phyloP scores from a whole-genome alignment of 2,888 invertebrate species.

The Gryllus longicercus region DNA sequence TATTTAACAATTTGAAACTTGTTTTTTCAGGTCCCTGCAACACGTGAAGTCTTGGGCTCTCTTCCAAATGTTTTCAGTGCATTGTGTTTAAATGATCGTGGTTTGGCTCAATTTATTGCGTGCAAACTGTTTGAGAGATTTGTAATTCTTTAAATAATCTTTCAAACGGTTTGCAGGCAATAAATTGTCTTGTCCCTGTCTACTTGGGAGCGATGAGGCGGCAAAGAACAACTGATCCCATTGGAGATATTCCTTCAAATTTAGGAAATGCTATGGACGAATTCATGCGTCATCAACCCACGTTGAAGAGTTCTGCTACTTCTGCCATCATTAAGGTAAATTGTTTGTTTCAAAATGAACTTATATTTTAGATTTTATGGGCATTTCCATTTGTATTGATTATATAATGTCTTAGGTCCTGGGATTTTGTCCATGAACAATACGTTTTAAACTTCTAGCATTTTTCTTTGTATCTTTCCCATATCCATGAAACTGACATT shows the following conservation, averaged over 20 bases:
- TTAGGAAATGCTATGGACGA: constrained; percentile 87
- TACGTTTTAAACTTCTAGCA: no score
- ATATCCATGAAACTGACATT: no score
- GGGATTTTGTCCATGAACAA: no score
- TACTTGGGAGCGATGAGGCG: constrained; percentile 83
- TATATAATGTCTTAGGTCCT: no score
- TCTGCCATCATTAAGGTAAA: constrained; percentile 69
- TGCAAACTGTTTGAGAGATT: constrained; percentile 80
- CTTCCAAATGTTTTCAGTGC: constrained; percentile 85
- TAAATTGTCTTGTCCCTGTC: no score
- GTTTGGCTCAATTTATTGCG: constrained; percentile 71
- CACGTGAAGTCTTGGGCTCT: constrained; percentile 73
- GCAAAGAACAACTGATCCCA: constrained; percentile 71
- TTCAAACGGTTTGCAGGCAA: no score
- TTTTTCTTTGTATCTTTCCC: no score
- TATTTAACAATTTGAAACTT: not conserved
- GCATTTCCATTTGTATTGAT: no score
- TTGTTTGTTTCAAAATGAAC: not conserved
- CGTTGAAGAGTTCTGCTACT: constrained; percentile 72
- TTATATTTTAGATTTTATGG: no score
- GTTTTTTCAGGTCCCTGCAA: constrained; percentile 56
- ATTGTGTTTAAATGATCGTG: constrained; percentile 76
- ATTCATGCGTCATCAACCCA: constrained; percentile 82
- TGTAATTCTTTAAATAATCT: constrained; percentile 71
- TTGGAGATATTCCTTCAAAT: constrained; percentile 77